phyloP scores from a whole-genome alignment of 2,113 vertebrate genomes.

The Neotragus pygmaeus region DNA sequence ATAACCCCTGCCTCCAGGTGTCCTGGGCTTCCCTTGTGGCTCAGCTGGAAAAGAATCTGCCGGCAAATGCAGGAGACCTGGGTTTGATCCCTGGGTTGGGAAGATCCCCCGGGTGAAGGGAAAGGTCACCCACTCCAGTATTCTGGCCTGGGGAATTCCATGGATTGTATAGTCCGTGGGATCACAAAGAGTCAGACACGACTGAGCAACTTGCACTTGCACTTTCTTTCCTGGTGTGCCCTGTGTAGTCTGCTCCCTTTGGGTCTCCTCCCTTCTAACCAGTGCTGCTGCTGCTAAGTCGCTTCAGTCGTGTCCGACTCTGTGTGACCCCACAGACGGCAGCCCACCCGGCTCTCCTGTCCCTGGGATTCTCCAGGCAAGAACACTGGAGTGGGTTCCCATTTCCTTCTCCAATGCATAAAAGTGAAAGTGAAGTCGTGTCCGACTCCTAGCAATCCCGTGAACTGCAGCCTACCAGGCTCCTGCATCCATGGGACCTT shows the following conservation, averaged over 20 bases:
- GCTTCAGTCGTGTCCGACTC: not conserved
- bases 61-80: not conserved
- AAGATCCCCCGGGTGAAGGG: not conserved
- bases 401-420: not conserved
- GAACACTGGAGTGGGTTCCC: not conserved
- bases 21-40: not conserved
- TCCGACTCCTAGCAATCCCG: accelerated
- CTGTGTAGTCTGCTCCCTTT: not conserved
- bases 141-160: not conserved
- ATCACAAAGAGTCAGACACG: not conserved
- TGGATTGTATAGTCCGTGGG: not conserved
- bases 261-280: not conserved
- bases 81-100: not conserved
- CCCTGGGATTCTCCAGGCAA: not conserved
- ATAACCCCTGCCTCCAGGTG: not conserved
- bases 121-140: not conserved
- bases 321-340: not conserved
- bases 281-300: not conserved
- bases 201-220: not conserved
- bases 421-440: no score
- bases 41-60: not conserved
- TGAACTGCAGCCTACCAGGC: no score
- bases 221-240: not conserved
- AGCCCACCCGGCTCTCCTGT: accelerated
- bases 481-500: no score